Base-by-base conservation (phyloP, 53 echinoderm and acorn worm species). In the Pentamera pediparva region DNA sequence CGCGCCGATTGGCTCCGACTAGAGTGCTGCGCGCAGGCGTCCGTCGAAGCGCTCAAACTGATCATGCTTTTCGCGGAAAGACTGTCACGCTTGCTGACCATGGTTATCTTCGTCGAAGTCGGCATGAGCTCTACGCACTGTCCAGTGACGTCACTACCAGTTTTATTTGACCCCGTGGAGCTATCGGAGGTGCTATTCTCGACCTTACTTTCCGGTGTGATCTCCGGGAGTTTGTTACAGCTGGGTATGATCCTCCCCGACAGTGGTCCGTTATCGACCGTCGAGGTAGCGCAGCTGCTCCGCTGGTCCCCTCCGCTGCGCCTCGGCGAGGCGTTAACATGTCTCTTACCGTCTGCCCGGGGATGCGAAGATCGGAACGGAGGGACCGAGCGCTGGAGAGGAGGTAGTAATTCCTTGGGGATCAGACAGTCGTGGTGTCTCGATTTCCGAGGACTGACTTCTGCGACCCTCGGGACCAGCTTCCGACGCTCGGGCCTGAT, bases 331-430 rank as follows among this genome's bases (percentile, higher is more conserved):
- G 67, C 21, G 25, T 18, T 31, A 26, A 18, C 11, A 43, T 43
- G 48, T 41, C 20, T 67, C 43, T 41, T 43, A 15, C 4, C 38
- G 67, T 67, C 67, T 10, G 30, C 29, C 31, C 45, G 40, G 20
- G 11, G 25, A 37, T 35, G 36, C 38, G 63, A 20, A 34, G 35
- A 21, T 31, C 40, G 28, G 8, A 25, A 27, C 31, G 30, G 27
- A 41, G 39, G 4, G 12, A 39, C 29, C 17, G 45, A 67, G 45
- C 67, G 67, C 45, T 40, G 39, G 18, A 67, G 30, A 5, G 67
- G 67, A 41, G 67, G 67, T 39, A 67, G 39, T 25, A 67, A 26
- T 30, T 67, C 67, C 48, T 67, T 67, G 4, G 67, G 67, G 11
- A 38, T 41, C 3, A 67, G 30, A 30, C 67, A 67, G 30, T 20